Base-by-base conservation (phyloP, 2,113 vertebrate species). In the Vireo altiloquus region DNA sequence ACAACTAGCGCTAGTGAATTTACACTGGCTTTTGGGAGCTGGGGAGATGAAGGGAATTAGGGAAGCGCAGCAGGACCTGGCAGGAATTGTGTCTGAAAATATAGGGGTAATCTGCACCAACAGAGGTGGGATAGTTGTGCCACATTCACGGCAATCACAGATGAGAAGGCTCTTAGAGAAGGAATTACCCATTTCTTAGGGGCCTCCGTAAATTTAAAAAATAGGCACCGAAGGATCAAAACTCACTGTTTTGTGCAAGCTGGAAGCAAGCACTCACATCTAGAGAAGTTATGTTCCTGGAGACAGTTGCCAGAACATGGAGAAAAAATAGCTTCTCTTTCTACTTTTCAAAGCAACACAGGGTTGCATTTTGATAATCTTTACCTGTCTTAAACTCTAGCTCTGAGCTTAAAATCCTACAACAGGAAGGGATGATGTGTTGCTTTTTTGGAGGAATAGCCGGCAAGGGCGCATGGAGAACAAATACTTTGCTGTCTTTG, bases 1-100 rank as follows among this genome's bases (percentile, higher is more conserved):
- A 80, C 31, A 68, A 52, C 66, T 5, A 35, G 21, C 0, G 1
- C 66, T 44, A 9, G 65, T 89, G 91, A 82, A 84, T 90, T 94
- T 78, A 52, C 71, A 18, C 47, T 12, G 60, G 79, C 35, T 94
- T 77, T 85, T 0, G 0, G 85, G 79, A 90, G 71, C 52, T 35
- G 71, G 22, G 49, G 57, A 90, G 79, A 64, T 92, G 88, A 88
- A 74, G 30, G 56, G 86, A 95, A 86, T 96, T 95, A 89, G 44
- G 56, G 60, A 83, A 88, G 64, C 82, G 82, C 91, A 87, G 93
- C 42, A 71, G 91, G 87, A 94, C 40, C 65, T 69, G 81, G 89
- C 61, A 83, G 87, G 63, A 86, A 11, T 19, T 87, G 40, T 54
- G 17, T 61, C 59, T 94, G 85, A 70, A 89, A 95, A 60, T n/a